A percentile compares a stretch with the other conserved stretches of the same genome.
Evolutionary conservation across 2,113 vertebrate species (phyloP).

Genomic region (Pygoscelis adeliae): DNA sequence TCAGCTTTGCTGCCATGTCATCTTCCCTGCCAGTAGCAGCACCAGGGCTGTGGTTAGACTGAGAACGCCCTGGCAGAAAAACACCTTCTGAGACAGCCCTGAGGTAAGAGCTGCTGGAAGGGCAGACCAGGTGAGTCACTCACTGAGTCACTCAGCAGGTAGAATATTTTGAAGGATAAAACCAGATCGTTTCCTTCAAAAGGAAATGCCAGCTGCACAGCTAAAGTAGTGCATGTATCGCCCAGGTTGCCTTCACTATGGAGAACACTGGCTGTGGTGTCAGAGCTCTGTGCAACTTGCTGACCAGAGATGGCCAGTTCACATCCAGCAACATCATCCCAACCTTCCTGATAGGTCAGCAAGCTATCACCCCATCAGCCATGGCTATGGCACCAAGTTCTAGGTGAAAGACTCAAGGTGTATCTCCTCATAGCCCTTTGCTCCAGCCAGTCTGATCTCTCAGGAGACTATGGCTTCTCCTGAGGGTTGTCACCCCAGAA

Average conservation of each 20-base stretch:
- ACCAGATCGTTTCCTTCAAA: not conserved
- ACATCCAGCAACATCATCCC: not conserved
- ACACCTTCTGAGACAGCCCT: not conserved
- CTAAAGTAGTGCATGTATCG: rapidly evolving
- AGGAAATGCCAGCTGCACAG: not conserved
- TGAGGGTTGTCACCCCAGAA: rapidly evolving
- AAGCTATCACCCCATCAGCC: not conserved
- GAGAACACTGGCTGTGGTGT: not conserved
- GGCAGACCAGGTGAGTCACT: not conserved
- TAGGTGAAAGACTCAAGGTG: not conserved
- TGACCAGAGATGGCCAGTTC: not conserved
- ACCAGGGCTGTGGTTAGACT: not conserved
- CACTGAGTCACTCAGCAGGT: not conserved
- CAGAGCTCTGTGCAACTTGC: not conserved
- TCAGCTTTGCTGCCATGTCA: conserved; percentile 4
- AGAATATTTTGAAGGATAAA: not conserved
- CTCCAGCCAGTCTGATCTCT: not conserved
- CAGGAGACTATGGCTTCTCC: not conserved
- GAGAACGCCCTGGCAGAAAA: not conserved
- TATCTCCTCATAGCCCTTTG: not conserved
- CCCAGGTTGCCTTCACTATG: not conserved
- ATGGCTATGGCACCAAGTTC: not conserved
- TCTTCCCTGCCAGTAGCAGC: not conserved
- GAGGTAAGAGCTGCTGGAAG: not conserved
- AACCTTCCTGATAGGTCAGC: not conserved